Percentiles rank a stretch among this genome's conserved stretches.
These are phyloP conservation scores for Muscina levida DNA, from an alignment of 2,888 invertebrate genomes.

Conservation along the genomic window DNA sequence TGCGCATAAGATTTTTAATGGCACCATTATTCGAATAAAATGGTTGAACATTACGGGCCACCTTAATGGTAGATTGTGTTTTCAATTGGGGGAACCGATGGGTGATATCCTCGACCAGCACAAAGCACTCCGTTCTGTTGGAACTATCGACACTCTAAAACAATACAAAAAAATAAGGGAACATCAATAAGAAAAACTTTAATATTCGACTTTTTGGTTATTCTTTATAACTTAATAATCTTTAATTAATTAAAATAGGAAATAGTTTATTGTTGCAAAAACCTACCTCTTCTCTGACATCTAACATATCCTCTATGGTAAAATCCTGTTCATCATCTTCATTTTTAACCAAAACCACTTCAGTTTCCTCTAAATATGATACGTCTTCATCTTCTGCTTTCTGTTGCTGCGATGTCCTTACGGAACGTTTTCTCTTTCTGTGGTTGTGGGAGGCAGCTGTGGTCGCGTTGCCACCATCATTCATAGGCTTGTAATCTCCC, in stretches of 20 bases:
- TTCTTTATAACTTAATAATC: background rate
- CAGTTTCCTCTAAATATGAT: slow-evolving; percentile 72
- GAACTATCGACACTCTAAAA: slow-evolving; percentile 30
- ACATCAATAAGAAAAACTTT: background rate
- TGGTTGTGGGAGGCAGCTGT: background rate
- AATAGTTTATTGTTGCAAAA: too few species aligned
- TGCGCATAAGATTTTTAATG: slow-evolving; percentile 55
- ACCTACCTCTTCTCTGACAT: slow-evolving; percentile 67
- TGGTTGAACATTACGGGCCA: slow-evolving; percentile 56
- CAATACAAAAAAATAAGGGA: background rate
- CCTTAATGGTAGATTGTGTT: slow-evolving; percentile 54
- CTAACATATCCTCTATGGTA: slow-evolving; percentile 72
- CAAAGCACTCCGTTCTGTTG: slow-evolving; percentile 62
- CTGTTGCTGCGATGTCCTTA: background rate
- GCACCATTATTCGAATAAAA: slow-evolving; percentile 49
- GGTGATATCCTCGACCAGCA: slow-evolving; percentile 65
- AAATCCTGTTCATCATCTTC: slow-evolving; percentile 65
- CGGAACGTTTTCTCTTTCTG: slow-evolving; percentile 21
- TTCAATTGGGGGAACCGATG: slow-evolving; percentile 64
- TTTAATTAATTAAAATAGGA: background rate
- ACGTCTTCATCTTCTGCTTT: slow-evolving; percentile 48
- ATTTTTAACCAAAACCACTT: slow-evolving; percentile 71
- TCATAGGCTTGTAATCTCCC: slow-evolving; percentile 61
- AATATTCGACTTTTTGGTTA: too few species aligned
- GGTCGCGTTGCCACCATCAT: background rate